Conservation (phyloP, 2,113 vertebrate genomes). For the Archilochus colubris region DNA sequence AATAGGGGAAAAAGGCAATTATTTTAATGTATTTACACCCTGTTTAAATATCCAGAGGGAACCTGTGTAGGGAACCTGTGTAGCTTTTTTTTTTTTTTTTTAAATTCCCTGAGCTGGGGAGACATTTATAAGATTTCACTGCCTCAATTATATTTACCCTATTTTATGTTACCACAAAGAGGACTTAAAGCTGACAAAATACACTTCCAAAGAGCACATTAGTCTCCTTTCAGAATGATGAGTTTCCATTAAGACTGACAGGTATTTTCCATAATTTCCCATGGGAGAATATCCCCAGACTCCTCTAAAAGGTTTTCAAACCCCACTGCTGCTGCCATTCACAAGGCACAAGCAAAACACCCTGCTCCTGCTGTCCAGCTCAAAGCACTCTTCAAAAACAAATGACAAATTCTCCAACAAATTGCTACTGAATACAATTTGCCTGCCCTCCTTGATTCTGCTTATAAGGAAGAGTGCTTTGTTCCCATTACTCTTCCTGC, state of each 20-base stretch:
- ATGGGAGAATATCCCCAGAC: conserved; percentile 21
- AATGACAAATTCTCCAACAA: conserved; percentile 41
- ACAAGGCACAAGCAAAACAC: conserved; percentile 10
- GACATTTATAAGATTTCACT: background rate
- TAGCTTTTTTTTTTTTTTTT: background rate
- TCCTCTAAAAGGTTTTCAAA: conserved; percentile 54
- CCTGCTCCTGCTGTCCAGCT: background rate
- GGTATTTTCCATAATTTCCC: conserved; percentile 62
- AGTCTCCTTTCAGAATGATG: conserved; percentile 41
- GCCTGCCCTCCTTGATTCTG: conserved; percentile 44
- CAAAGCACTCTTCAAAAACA: conserved; percentile 37
- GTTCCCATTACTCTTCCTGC: conserved; percentile 50
- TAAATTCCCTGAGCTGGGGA: background rate
- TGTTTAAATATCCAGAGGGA: background rate
- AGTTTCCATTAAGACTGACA: conserved; percentile 52
- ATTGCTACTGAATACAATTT: conserved; percentile 37
- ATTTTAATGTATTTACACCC: background rate
- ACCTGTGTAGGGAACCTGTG: background rate
- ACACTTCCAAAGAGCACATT: conserved; percentile 52
- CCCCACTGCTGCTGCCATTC: conserved; percentile 20
- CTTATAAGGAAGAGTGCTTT: conserved; percentile 45
- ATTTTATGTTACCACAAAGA: conserved; percentile 29
- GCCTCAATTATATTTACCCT: background rate
- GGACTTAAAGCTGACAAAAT: conserved; percentile 19
- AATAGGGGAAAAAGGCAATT: background rate